Evolutionary conservation across 1,140 invertebrate species (phyloP).

Genomic region (Anthonomus grandis): DNA sequence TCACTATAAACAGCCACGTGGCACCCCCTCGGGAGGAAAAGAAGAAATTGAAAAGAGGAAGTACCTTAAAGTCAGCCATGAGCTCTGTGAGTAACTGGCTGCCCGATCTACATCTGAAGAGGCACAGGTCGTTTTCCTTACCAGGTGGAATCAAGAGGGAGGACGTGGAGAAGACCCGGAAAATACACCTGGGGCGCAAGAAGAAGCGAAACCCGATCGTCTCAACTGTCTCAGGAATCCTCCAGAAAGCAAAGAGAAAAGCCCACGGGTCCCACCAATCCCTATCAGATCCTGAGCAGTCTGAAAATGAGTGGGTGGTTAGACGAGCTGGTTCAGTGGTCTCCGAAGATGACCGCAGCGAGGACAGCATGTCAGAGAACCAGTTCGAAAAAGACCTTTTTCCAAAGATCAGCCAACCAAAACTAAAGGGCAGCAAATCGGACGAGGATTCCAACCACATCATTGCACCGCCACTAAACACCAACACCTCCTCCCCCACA

Average conservation of each 20-base stretch:
- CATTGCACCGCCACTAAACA: constrained; percentile 48
- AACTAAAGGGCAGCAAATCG: constrained; percentile 46
- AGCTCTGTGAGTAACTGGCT: constrained; percentile 76
- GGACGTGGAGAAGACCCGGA: constrained; percentile 55
- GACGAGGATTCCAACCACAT: constrained; percentile 32
- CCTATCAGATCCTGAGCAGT: constrained; percentile 73
- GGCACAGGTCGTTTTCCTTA: constrained; percentile 76
- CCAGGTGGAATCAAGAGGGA: constrained; percentile 65
- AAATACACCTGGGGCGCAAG: constrained; percentile 51
- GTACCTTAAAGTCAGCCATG: constrained; percentile 74
- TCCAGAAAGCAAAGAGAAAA: constrained; percentile 74
- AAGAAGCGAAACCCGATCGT: constrained; percentile 75
- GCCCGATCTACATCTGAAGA: constrained; percentile 75
- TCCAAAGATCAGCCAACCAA: constrained; percentile 59
- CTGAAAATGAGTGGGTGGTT: constrained; percentile 69
- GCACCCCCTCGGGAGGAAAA: constrained; percentile 54
- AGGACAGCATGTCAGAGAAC: constrained; percentile 66
- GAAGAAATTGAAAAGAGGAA: constrained; percentile 68
- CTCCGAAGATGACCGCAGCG: constrained; percentile 67
- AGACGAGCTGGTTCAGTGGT: constrained; percentile 60
- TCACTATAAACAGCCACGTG: constrained; percentile 66
- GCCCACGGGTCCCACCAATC: constrained; percentile 55
- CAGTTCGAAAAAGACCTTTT: constrained; percentile 61
- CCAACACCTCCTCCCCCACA: constrained; percentile 33
- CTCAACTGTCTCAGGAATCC: constrained; percentile 73